Percentiles rank a stretch among this genome's conserved stretches.
Conservation (phyloP, 2,113 vertebrate genomes). For the Octodon degus region DNA sequence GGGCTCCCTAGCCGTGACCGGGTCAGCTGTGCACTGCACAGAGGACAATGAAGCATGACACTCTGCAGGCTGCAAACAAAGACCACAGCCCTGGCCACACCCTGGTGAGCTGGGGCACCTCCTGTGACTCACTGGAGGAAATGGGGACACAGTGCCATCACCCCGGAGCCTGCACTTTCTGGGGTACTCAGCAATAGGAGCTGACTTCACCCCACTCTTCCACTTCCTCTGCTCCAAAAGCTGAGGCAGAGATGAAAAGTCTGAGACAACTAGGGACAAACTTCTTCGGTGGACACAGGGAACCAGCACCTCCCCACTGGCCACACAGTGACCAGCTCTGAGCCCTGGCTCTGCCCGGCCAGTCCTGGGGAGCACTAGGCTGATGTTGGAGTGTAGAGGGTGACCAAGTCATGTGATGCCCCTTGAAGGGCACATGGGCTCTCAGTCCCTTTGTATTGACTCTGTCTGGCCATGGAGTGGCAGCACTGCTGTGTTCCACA, state of each 20-base stretch:
- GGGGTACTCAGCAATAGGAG: background rate
- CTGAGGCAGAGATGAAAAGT: background rate
- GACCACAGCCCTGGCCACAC: background rate
- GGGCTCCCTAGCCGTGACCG: background rate
- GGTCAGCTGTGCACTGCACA: rapidly evolving
- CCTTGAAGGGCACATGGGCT: no score
- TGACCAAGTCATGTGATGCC: background rate
- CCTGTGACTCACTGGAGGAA: background rate
- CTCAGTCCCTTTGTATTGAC: no score
- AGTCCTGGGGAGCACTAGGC: background rate
- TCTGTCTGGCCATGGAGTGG: background rate
- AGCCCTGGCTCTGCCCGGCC: background rate
- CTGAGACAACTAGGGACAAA: no score
- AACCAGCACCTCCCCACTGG: background rate
- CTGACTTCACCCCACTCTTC: background rate
- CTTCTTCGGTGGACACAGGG: background rate
- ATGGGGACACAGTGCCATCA: background rate
- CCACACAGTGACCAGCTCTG: background rate
- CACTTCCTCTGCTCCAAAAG: background rate
- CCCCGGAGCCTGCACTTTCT: background rate
- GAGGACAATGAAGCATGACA: background rate
- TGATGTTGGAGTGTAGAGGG: background rate
- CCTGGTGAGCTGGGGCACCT: background rate
- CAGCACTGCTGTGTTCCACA: no score
- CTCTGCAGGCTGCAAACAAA: background rate